Evolutionary conservation across 37 sponge, comb jelly and placozoan genomes (phyloP).

Genomic region (Chondrosia reniformis): DNA sequence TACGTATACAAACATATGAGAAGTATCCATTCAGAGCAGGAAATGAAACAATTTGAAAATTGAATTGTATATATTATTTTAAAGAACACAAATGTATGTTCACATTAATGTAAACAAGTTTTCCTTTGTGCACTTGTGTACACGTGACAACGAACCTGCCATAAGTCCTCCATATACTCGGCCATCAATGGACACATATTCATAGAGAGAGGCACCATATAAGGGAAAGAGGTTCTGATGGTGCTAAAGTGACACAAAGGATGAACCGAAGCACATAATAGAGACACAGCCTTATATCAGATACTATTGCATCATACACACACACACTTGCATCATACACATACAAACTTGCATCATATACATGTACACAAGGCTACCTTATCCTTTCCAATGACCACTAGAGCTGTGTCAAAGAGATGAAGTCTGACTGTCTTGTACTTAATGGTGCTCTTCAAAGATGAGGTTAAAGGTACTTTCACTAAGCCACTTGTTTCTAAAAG

Average conservation of each 20-base stretch:
- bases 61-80: neutral
- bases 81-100: neutral
- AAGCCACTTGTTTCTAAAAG: neutral
- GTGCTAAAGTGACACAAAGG: neutral
- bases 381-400: slow-evolving; percentile 39
- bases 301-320: too few relatives aligned
- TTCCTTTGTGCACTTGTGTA: neutral
- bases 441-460: slow-evolving; percentile 34
- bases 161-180: slow-evolving; percentile 35
- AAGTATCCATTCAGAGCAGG: too few relatives aligned
- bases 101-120: neutral
- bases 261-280: neutral
- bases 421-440: slow-evolving; percentile 32
- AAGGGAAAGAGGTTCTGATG: slow-evolving; percentile 38
- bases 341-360: neutral
- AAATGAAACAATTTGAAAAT: too few relatives aligned
- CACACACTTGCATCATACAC: neutral
- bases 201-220: slow-evolving; percentile 55
- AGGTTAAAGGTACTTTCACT: slow-evolving; percentile 27
- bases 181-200: slow-evolving; percentile 43
- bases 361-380: slow-evolving; percentile 19
- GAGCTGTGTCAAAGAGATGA: slow-evolving; percentile 50
- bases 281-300: neutral
- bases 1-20: too few relatives aligned
- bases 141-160: slow-evolving; percentile 20